phyloP scores from a whole-genome alignment of 2,113 vertebrate species.

The Anhinga anhinga region DNA sequence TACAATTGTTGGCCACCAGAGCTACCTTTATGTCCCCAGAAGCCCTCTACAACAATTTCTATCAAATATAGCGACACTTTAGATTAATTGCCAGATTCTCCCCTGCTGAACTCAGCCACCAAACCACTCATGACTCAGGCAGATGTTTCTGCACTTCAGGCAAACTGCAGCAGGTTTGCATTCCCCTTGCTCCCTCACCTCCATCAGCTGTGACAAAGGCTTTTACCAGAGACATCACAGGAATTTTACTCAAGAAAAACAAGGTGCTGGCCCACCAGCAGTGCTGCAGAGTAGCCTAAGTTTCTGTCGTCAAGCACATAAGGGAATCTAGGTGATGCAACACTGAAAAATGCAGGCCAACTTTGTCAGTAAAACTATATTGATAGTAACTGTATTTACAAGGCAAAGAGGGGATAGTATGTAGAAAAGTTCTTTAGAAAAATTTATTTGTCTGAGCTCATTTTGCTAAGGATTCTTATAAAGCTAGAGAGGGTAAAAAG shows the following conservation, averaged over 20 bases:
- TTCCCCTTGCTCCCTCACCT: not conserved
- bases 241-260: not conserved
- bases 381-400: not conserved
- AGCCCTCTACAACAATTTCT: not conserved
- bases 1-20: not conserved
- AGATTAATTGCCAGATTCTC: constrained; percentile 35
- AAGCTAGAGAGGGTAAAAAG: not conserved
- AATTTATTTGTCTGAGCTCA: not conserved
- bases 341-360: not conserved
- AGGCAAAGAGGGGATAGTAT: fast-evolving
- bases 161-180: not conserved
- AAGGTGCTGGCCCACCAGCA: not conserved
- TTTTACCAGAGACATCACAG: not conserved
- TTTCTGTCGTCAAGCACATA: not conserved
- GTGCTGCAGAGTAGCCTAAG: not conserved
- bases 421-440: not conserved
- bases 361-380: not conserved
- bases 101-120: constrained; percentile 5
- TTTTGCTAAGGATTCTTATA: not conserved
- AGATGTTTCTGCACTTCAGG: constrained; percentile 34
- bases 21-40: not conserved
- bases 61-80: not conserved
- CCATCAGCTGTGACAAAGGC: not conserved
- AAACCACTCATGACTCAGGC: not conserved
- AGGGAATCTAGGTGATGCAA: not conserved